Evolutionary conservation across 2,888 invertebrate species (phyloP).

Genomic region (Cantharis rufa): DNA sequence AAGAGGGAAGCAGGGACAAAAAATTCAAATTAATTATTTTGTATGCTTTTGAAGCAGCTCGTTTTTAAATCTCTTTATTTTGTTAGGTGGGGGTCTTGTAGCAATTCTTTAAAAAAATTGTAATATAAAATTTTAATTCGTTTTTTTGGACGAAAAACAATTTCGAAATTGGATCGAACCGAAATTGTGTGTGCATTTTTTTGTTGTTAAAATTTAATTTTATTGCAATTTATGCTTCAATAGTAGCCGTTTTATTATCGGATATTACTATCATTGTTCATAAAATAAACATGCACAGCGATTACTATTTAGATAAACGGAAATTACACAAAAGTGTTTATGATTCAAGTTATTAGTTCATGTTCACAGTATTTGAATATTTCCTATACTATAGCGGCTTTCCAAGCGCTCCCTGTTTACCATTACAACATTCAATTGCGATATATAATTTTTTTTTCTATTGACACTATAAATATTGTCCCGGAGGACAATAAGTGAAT

Average conservation of each 20-base stretch:
- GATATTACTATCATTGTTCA: constrained; percentile 23
- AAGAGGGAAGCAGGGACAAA: not conserved
- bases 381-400: not conserved
- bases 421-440: not conserved
- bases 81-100: not conserved
- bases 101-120: not conserved
- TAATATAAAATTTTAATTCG: not conserved
- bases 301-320: constrained; percentile 24
- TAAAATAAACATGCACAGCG: constrained; percentile 26
- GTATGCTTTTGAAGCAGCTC: not conserved
- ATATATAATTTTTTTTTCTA: not conserved
- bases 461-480: too few species aligned
- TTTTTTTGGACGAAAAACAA: not conserved
- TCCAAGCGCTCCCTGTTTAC: not conserved
- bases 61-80: not conserved
- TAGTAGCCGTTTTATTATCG: constrained; percentile 14
- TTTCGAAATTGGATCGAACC: not conserved
- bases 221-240: constrained; percentile 20
- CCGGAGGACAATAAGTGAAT: too few species aligned
- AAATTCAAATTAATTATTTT: not conserved
- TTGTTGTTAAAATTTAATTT: not conserved
- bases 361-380: not conserved
- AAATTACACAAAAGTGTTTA: constrained; percentile 25
- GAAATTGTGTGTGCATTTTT: not conserved
- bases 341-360: not conserved